phyloP scores from a whole-genome alignment of 1,140 invertebrate species.

The Eueides isabella region DNA sequence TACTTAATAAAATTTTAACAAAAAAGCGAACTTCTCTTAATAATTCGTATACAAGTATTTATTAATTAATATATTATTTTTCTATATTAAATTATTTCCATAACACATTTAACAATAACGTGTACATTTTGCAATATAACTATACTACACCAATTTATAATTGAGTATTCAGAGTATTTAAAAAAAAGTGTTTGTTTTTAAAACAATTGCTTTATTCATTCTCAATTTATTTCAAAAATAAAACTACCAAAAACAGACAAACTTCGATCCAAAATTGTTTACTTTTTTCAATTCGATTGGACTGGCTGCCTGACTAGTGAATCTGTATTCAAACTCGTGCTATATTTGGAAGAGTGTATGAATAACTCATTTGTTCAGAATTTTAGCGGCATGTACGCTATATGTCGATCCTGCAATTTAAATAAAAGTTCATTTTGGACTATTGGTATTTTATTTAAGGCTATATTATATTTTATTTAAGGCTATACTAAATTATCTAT shows the following conservation, averaged over 20 bases:
- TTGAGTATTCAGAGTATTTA: background rate
- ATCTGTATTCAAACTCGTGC: constrained; percentile 15
- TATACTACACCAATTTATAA: background rate
- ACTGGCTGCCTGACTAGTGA: constrained; percentile 21
- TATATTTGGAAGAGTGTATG: constrained; percentile 25
- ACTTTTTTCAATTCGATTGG: constrained; percentile 2
- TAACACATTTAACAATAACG: background rate
- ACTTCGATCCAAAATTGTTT: constrained; percentile 9
- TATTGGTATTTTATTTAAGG: background rate
- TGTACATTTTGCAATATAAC: background rate
- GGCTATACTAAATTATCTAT: too few relatives aligned
- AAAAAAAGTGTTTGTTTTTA: background rate
- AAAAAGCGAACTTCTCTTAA: too few relatives aligned
- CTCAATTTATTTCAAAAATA: background rate
- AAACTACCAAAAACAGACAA: background rate
- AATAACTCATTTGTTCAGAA: constrained; percentile 32
- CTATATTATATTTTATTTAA: too few relatives aligned
- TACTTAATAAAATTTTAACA: too few relatives aligned
- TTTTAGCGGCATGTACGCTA: background rate
- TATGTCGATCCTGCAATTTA: background rate
- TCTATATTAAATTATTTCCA: too few relatives aligned
- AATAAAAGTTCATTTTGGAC: background rate
- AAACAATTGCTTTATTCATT: background rate
- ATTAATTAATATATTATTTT: too few relatives aligned
- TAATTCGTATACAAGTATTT: too few relatives aligned